A percentile compares a stretch with the other conserved stretches of the same genome.
These are phyloP conservation scores for Chymomyza procnemis DNA, from an alignment of 2,888 invertebrate genomes.

Conservation along the genomic window DNA sequence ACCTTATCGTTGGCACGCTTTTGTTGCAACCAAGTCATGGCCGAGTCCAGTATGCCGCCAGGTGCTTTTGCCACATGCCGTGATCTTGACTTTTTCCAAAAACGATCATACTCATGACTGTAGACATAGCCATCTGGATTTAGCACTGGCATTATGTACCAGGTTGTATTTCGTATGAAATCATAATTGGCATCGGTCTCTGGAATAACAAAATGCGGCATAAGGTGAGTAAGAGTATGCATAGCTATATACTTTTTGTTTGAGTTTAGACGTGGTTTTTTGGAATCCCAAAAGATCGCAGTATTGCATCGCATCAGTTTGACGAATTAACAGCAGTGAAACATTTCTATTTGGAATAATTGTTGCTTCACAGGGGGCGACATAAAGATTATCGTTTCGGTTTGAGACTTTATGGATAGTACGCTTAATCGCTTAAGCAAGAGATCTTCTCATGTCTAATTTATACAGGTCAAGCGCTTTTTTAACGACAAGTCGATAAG, in stretches of 20 bases:
- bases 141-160: constrained; percentile 87
- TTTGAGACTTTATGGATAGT: too few species aligned
- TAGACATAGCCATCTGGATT: constrained; percentile 90
- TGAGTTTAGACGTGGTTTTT: too few species aligned
- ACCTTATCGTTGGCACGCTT: constrained; percentile 64
- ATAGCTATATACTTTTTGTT: not conserved
- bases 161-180: constrained; percentile 78
- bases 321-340: too few species aligned
- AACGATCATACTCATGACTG: constrained; percentile 85
- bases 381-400: too few species aligned
- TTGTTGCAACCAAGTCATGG: constrained; percentile 77
- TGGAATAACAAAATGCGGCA: constrained; percentile 24
- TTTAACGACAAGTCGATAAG: too few species aligned
- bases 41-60: constrained; percentile 73
- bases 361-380: too few species aligned
- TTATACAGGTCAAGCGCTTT: too few species aligned
- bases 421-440: too few species aligned
- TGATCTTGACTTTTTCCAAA: constrained; percentile 89
- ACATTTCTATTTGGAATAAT: too few species aligned
- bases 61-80: constrained; percentile 76
- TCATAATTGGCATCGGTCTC: constrained; percentile 64
- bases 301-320: too few species aligned
- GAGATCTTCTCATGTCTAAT: too few species aligned
- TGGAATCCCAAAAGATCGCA: too few species aligned
- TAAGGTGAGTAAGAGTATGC: not conserved